Conservation (phyloP, 2,113 vertebrate species). For the Rhinogobius similis region DNA sequence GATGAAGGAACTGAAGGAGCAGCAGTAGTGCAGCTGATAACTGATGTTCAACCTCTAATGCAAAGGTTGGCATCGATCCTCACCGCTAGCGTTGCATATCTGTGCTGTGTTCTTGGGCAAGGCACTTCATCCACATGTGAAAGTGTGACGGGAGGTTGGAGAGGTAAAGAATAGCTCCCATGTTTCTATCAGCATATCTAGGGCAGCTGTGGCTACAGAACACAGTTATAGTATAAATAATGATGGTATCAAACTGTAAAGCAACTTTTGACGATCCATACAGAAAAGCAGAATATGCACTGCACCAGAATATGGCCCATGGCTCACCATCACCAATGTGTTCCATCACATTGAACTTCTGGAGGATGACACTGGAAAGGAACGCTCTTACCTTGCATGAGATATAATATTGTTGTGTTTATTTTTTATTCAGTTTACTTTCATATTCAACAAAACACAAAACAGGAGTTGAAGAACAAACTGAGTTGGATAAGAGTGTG, state of each 20-base stretch:
- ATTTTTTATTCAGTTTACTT: slow-evolving; percentile 1
- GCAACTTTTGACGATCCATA: too few species aligned
- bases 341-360: background rate
- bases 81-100: too few species aligned
- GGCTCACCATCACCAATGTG: too few species aligned
- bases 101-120: too few species aligned
- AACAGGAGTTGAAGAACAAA: slow-evolving; percentile 2
- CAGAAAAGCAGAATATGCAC: too few species aligned
- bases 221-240: background rate
- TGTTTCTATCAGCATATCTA: background rate
- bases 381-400: background rate
- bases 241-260: too few species aligned
- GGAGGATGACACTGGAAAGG: background rate
- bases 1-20: too few species aligned
- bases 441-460: slow-evolving; percentile 15
- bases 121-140: too few species aligned
- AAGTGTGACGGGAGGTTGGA: background rate
- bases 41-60: too few species aligned
- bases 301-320: background rate
- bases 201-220: background rate
- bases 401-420: background rate
- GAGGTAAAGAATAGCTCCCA: background rate
- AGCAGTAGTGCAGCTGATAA: too few species aligned
- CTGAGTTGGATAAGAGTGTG: slow-evolving; percentile 34
- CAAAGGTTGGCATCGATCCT: too few species aligned